A percentile compares a stretch with the other conserved stretches of the same genome.
Conservation (phyloP, 2,888 invertebrate genomes). For the Mimas tiliae region DNA sequence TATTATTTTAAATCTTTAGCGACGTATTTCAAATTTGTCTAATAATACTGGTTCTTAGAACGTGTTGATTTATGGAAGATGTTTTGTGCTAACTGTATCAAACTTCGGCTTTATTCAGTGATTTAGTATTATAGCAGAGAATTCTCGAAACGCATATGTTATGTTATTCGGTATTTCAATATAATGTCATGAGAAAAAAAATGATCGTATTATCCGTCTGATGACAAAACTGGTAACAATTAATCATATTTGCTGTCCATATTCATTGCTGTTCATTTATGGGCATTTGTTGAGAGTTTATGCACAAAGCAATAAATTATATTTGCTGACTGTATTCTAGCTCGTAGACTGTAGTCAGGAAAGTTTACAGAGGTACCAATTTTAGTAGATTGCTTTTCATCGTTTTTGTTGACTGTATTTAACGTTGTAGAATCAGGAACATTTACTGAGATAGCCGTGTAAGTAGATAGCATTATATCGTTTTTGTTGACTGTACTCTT, state of each 20-base stretch:
- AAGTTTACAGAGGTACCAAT: too few species aligned
- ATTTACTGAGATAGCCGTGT: not conserved
- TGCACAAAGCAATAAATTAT: not conserved
- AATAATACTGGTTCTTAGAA: not conserved
- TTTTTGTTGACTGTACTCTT: too few species aligned
- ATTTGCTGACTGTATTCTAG: not conserved
- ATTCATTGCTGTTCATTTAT: too few species aligned
- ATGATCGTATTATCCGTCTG: too few species aligned
- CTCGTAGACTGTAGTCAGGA: too few species aligned
- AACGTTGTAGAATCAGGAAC: not conserved
- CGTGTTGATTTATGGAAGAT: not conserved
- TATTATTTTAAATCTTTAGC: not conserved
- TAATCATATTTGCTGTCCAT: too few species aligned
- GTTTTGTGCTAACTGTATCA: not conserved
- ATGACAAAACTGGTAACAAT: too few species aligned
- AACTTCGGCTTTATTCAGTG: not conserved
- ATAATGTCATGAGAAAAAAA: not conserved
- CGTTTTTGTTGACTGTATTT: not conserved
- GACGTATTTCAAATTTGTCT: not conserved
- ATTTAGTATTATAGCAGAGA: too few species aligned
- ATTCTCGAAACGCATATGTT: not conserved
- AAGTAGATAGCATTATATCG: not conserved
- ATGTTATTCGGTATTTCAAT: not conserved
- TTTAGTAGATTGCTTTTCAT: too few species aligned
- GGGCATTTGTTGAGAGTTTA: not conserved